Evolutionary conservation across 2,797 vertebrate genomes (phyloP), one percentile per base, ranked within the genome.

Genomic region (Dendrocincla fuliginosa): DNA sequence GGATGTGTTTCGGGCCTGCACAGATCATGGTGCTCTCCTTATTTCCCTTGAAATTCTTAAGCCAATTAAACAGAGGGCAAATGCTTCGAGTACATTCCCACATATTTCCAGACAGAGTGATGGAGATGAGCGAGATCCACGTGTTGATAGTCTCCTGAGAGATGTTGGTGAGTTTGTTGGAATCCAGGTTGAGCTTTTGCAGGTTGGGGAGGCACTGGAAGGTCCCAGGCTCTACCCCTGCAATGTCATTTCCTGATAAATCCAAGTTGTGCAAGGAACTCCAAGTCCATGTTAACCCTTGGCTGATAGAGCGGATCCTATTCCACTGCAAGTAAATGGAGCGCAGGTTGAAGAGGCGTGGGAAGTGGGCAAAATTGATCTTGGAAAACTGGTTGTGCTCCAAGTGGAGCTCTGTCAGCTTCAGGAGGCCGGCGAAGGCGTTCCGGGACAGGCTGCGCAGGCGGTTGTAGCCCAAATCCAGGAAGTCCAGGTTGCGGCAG

Each of bases 361-460:
- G 99, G 82, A 99, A 99, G 97, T 99, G 99, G 78, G 99, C 99
- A 77, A 99, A 99, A 86, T 99, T 99, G 95, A 99, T 98, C 98
- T 99, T 99, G 42, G 99, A 99, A 96, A 99, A 99, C 97, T 99
- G 99, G 96, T 99, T 99, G 97, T 99, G 99, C 96, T 99, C 99
- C 98, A 99, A 87, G 87, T 99, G 99, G 73, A 99, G 98, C 97
- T 99, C 99, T 0, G 98, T 98, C 71, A 99, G 90, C 96, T 99
- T 99, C n/a, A 99, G 93, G 35, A 99, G 99, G 86, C 99, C 99
- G 2, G 99, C 99, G 22, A 99, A 99, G 50, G 99, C 99, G 4
- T 99, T 99, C 16, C 99, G 98, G 9, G 99, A 99, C 78, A 99
- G 97, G 95, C 99, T 99, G 71, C 99, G 97, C 77, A 99, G 98